Percentiles rank a stretch among this genome's conserved stretches.
These are phyloP conservation scores for Brassicogethes aeneus DNA, from an alignment of 2,888 invertebrate species.

Conservation along the genomic window DNA sequence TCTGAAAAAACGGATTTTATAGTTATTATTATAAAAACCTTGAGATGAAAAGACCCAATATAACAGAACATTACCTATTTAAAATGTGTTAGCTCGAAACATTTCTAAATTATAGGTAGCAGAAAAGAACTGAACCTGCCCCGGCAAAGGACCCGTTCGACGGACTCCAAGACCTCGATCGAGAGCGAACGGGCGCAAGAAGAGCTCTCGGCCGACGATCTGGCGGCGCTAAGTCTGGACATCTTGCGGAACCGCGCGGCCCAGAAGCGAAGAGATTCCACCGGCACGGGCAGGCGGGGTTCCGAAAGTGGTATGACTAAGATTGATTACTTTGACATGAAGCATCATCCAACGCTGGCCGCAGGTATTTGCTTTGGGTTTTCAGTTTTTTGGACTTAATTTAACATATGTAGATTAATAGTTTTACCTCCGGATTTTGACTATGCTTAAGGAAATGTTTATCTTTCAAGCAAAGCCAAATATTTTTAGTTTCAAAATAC, in stretches of 20 bases:
- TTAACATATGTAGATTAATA: too few relatives aligned
- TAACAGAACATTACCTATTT: not conserved
- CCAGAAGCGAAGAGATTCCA: constrained; percentile 41
- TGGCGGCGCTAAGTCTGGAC: constrained; percentile 35
- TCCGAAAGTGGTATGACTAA: constrained; percentile 41
- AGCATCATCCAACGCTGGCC: too few relatives aligned
- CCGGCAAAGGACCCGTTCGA: constrained; percentile 44
- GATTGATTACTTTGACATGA: too few relatives aligned
- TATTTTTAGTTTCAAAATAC: too few relatives aligned
- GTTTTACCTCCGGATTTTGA: too few relatives aligned
- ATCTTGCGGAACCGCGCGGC: constrained; percentile 29
- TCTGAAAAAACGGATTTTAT: too few relatives aligned
- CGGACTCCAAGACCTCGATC: constrained; percentile 46
- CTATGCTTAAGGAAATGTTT: too few relatives aligned
- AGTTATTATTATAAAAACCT: too few relatives aligned
- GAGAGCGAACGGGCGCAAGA: constrained; percentile 30
- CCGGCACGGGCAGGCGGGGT: constrained; percentile 41
- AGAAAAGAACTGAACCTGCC: constrained; percentile 27
- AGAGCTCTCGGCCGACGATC: constrained; percentile 32
- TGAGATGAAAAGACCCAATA: too few relatives aligned
- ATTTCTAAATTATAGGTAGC: constrained; percentile 20
- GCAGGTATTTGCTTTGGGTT: too few relatives aligned
- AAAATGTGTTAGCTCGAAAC: not conserved
- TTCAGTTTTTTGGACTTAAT: too few relatives aligned
- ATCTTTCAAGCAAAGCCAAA: too few relatives aligned